phyloP scores from a whole-genome alignment of 2,113 vertebrate species.

The Ellobius talpinus region DNA sequence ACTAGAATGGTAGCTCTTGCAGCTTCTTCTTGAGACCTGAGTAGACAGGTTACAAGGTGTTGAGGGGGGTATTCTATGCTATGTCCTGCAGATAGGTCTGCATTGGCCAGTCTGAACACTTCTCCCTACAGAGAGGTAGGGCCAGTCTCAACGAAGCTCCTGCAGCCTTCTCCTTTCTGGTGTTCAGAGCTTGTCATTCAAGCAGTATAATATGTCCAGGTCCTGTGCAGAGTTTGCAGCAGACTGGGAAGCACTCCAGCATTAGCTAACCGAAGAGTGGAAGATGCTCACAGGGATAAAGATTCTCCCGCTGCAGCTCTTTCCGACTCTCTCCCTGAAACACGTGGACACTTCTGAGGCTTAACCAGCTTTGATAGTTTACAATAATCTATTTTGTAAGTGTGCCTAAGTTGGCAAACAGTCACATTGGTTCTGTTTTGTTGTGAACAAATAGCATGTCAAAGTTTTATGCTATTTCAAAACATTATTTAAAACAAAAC shows the following conservation, averaged over 20 bases:
- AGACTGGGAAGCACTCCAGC: neutral
- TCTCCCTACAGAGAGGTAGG: neutral
- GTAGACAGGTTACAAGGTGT: neutral
- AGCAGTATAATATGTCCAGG: too few species aligned
- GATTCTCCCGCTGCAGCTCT: neutral
- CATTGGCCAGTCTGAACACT: neutral
- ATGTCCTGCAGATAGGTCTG: neutral
- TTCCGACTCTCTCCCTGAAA: neutral
- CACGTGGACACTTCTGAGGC: constrained; percentile 50
- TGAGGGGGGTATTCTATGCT: too few species aligned
- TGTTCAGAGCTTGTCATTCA: neutral
- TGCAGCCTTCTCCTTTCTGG: neutral
- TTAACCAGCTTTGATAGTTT: constrained; percentile 70
- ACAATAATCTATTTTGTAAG: constrained; percentile 70
- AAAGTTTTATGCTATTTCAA: constrained; percentile 72
- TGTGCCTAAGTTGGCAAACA: constrained; percentile 64
- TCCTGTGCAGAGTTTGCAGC: neutral
- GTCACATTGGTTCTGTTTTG: constrained; percentile 70
- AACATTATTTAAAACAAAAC: constrained; percentile 78
- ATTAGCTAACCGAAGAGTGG: neutral
- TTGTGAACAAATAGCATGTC: constrained; percentile 77
- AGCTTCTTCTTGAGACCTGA: neutral
- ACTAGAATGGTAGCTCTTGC: neutral
- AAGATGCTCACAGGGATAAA: neutral
- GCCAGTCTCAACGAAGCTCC: neutral